Base-by-base conservation (phyloP, 2,888 invertebrate genomes). In the Aphodius sticticus region DNA sequence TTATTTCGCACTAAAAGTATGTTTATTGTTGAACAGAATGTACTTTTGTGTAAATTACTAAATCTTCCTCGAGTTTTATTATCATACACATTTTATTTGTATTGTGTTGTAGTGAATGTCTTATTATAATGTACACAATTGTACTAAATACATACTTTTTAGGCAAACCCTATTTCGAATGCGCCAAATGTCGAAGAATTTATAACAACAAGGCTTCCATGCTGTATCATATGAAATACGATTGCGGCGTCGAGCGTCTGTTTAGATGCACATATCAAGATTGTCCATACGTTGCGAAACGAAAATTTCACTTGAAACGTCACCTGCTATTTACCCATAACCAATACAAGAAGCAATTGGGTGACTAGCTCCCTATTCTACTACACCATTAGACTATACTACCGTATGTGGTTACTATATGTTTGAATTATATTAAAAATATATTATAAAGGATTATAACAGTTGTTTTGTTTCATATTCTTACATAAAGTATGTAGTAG, bases 141-240 rank as follows among this genome's bases (percentile, higher is more conserved):
- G 12, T 12, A 53, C 53, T 53, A 12, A n/a, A 53, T 12, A 53
- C 53, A 53, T 12, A 53, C 6, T 53, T 53, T 53, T 12, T 53
- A 53, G 53, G 53, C 12, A 12, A 53, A 7, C 74, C 74, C 12
- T 36, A 26, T n/a, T 26, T 16, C 74, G 37, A 26, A 37, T 80
- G 80, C 69, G 16, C 16, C 36, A 70, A 71, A 37, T 79, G 79
- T 26, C 14, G 16, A 9, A 78, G 71, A 16, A 71, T 6, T 6
- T 79, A 78, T 36, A 70, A 70, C 14, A 36, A 36, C 16, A 79
- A 71, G 35, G 15, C 35, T 26, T 37, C 26, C 6, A 35, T 81
- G 69, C 26, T 72, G 12, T 69, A 69, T 4, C 80, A 80, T 37
- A n/a, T 76, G n/a, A 76, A 71, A 76, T 80, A 77, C 75, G 78